phyloP scores from a whole-genome alignment of 2,797 vertebrate genomes.

The Artibeus jamaicensis region DNA sequence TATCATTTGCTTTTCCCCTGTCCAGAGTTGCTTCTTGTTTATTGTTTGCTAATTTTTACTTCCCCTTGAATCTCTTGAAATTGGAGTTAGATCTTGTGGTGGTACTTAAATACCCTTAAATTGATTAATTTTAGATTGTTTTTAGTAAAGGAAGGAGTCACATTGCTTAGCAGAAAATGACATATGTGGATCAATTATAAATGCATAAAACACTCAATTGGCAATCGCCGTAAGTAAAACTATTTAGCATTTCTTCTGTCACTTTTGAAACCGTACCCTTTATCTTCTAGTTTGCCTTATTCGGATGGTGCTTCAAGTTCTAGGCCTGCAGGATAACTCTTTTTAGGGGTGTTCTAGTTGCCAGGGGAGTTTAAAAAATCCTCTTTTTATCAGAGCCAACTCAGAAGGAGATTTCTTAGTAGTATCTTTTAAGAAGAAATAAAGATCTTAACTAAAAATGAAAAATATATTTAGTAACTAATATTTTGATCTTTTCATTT shows the following conservation, averaged over 20 bases:
- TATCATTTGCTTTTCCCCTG: background rate
- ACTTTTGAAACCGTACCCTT: background rate
- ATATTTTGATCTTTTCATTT: background rate
- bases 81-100: slow-evolving; percentile 25
- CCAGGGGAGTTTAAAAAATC: background rate
- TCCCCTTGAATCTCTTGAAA: slow-evolving; percentile 1
- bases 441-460: background rate
- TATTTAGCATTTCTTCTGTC: slow-evolving; percentile 12
- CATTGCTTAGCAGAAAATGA: slow-evolving; percentile 39
- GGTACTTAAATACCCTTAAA: background rate
- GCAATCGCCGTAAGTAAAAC: slow-evolving; percentile 14
- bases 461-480: slow-evolving; percentile 12
- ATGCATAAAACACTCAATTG: slow-evolving; percentile 12
- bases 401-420: background rate
- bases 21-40: background rate
- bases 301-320: background rate
- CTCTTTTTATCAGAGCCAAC: background rate
- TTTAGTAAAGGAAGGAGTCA: background rate
- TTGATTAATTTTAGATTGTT: slow-evolving; percentile 22
- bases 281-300: background rate
- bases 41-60: background rate
- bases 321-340: background rate
- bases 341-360: background rate
- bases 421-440: background rate
- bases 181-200: slow-evolving; percentile 27